Evolutionary conservation across 1,140 invertebrate species (phyloP), one percentile per base, ranked within the genome.

Genomic region (Drosophila setifemur): DNA sequence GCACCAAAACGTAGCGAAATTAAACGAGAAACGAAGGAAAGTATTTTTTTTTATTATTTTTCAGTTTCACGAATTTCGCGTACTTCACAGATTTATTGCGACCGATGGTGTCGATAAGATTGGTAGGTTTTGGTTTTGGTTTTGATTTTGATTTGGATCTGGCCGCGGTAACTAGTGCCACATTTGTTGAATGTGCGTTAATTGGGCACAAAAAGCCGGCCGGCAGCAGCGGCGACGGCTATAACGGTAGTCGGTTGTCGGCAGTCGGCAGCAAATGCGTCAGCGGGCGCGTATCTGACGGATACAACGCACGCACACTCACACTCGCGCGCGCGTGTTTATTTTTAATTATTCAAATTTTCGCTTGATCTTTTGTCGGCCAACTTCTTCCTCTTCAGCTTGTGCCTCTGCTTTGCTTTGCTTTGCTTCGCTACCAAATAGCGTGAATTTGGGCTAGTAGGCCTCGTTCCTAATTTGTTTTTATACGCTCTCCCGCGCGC

Each of bases 191-290:
- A 75, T 68, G 77, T 85, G 57, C 61, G 53, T 81, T 86, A 77
- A 89, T 89, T 89, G 79, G 82, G 87, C 88, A 89, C 88, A 89
- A 89, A 89, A 89, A 63, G 83, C 88, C 88, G 88, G 88, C 88
- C 88, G 88, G 87, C 83, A 66, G 68, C 75, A 50, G 61, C 55
- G 19, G 16, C 47, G 47, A 19, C 71, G 23, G 44, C 63, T 50
- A 69, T 52, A 63, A 72, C 74, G 53, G 43, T 60, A 31, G 63
- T 42, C 68, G 37, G 43, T 29, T 5, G 21, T 61, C 75, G 63
- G 61, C 70, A 25, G 29, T 28, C 67, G 29, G 40, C 33, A 21
- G 44, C 53, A 58, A 78, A 70, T 82, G 69, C 78, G 78, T 82
- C 78, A 82, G 73, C 61, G 73, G 42, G 40, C 31, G 72, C 81